phyloP scores from a whole-genome alignment of 30 jellyfish, hydroid and myxozoan species.

The Hydractinia symbiolongicarpus region DNA sequence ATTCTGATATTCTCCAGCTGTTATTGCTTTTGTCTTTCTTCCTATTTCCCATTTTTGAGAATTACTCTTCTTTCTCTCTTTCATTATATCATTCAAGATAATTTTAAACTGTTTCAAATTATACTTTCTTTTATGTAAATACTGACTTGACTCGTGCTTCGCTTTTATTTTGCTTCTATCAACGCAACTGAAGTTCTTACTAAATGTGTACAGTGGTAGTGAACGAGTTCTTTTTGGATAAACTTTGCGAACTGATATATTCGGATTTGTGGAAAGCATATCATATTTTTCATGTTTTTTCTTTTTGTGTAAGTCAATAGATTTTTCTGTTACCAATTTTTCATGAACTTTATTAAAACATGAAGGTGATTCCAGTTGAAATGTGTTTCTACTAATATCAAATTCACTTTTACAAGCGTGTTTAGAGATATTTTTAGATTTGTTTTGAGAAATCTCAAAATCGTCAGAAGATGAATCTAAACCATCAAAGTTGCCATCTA shows the following conservation, averaged over 20 bases:
- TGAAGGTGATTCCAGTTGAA: too few species aligned
- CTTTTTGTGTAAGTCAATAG: not conserved
- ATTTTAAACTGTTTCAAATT: conserved; percentile 13
- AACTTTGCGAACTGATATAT: not conserved
- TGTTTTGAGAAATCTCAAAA: conserved; percentile 10
- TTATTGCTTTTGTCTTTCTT: too few species aligned
- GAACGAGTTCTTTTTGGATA: not conserved
- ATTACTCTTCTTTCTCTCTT: not conserved
- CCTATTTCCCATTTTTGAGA: too few species aligned
- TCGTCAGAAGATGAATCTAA: conserved; percentile 33
- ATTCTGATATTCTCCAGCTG: too few species aligned
- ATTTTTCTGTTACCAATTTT: not conserved
- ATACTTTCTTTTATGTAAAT: not conserved
- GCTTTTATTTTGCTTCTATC: not conserved
- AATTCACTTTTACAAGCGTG: not conserved
- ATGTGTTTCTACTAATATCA: not conserved
- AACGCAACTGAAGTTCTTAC: not conserved
- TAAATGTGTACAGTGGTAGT: not conserved
- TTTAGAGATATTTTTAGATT: conserved; percentile 15
- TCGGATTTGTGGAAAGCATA: not conserved
- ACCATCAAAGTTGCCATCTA: conserved; percentile 74
- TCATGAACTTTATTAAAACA: not conserved
- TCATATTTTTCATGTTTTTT: not conserved
- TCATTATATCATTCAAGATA: conserved; percentile 4
- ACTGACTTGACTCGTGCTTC: not conserved